These are phyloP conservation scores for Microtus pennsylvanicus DNA, from an alignment of 2,113 vertebrate genomes.

Conservation along the genomic window DNA sequence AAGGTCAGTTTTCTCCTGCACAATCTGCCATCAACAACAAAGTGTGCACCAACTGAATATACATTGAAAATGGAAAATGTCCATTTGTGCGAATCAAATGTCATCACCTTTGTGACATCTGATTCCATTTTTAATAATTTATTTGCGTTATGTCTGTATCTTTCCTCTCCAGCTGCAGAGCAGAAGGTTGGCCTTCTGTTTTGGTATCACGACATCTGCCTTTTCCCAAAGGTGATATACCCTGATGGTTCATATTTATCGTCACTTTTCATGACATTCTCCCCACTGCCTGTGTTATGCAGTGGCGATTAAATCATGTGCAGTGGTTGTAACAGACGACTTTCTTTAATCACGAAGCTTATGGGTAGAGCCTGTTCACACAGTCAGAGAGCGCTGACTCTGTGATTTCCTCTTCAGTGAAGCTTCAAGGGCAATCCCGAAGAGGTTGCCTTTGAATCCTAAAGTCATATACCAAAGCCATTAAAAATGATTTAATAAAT, in stretches of 20 bases:
- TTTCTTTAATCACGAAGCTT: slow-evolving; percentile 1
- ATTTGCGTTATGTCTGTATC: slow-evolving; percentile 51
- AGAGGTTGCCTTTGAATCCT: slow-evolving; percentile 58
- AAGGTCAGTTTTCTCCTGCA: not conserved
- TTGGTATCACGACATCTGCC: slow-evolving; percentile 14
- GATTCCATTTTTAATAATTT: slow-evolving; percentile 2
- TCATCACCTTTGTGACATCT: not conserved
- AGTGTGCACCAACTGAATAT: not conserved
- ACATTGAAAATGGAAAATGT: not conserved
- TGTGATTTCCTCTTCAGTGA: slow-evolving; percentile 49
- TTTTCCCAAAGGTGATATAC: slow-evolving; percentile 47
- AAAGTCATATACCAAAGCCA: slow-evolving; percentile 68
- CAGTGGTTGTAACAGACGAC: not conserved
- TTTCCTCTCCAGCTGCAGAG: slow-evolving; percentile 51
- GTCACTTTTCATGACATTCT: slow-evolving; percentile 9
- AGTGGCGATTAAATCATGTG: not conserved
- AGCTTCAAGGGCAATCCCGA: slow-evolving; percentile 50
- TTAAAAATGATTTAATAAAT: slow-evolving; percentile 77
- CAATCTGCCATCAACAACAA: not conserved
- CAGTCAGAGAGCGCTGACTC: slow-evolving; percentile 44
- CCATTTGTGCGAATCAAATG: not conserved
- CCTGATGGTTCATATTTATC: slow-evolving; percentile 54
- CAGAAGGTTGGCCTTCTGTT: slow-evolving; percentile 42
- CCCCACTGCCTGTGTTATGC: not conserved
- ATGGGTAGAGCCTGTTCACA: slow-evolving; percentile 4